Evolutionary conservation across 1,140 invertebrate species (phyloP).

Genomic region (Aphelinus atriplicis): DNA sequence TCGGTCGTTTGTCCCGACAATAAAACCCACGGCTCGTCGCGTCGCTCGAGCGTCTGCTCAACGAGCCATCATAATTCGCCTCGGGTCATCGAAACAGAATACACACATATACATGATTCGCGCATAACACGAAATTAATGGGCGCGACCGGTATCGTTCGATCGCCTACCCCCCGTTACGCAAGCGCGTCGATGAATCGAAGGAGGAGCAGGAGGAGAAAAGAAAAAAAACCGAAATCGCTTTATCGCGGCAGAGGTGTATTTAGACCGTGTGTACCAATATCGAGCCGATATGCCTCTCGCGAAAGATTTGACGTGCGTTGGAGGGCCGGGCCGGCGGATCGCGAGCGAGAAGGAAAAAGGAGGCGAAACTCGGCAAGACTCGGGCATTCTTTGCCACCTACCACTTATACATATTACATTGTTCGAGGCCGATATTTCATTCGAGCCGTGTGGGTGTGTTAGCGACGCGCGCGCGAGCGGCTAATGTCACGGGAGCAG

Average conservation of each 20-base stretch:
- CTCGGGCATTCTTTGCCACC: background rate
- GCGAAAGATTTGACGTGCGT: slow-evolving; percentile 22
- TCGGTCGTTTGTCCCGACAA: too few relatives aligned
- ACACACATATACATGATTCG: too few relatives aligned
- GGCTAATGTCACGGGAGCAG: slow-evolving; percentile 57
- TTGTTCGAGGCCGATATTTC: slow-evolving; percentile 30
- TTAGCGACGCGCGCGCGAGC: slow-evolving; percentile 34
- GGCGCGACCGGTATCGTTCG: too few relatives aligned
- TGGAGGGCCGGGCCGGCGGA: too few relatives aligned
- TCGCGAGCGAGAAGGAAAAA: background rate
- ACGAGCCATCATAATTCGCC: too few relatives aligned
- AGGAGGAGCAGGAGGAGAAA: background rate
- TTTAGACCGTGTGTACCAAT: too few relatives aligned
- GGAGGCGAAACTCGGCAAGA: slow-evolving; percentile 23
- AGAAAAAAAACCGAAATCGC: background rate
- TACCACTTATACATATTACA: slow-evolving; percentile 11
- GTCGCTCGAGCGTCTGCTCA: too few relatives aligned
- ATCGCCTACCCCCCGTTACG: too few relatives aligned
- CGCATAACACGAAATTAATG: too few relatives aligned
- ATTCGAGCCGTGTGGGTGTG: slow-evolving; percentile 15
- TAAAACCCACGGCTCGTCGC: too few relatives aligned
- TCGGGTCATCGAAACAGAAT: too few relatives aligned
- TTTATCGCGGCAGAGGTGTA: too few relatives aligned
- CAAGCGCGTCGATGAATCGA: background rate
- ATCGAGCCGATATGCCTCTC: background rate